Evolutionary conservation across 2,113 vertebrate genomes (phyloP), one percentile per base, ranked within the genome.

Genomic region (Rhabdornis inornatus): DNA sequence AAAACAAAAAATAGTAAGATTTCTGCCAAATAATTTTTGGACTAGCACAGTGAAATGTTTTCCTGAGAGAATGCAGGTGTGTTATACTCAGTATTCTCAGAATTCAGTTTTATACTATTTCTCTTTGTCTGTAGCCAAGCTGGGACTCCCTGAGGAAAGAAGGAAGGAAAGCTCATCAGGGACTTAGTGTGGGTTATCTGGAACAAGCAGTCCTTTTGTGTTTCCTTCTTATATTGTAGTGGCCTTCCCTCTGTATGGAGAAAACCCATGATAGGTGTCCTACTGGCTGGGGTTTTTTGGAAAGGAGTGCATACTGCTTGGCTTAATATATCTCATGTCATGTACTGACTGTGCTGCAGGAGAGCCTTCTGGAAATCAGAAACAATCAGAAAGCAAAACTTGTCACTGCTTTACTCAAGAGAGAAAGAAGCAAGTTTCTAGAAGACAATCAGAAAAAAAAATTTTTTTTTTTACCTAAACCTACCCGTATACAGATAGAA

Each of bases 241-340:
- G 25, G 23, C 7, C 33, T 70, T 55, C 22, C 11, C 8, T 60
- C 14, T 57, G 21, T 56, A 3, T 24, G 23, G 71, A 66, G 64
- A 87, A 87, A 87, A 70, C 2, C 5, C 8, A 31, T 22, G 1
- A 0, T 1, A 21, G 12, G 14, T 75, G 24, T 66, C 44, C 33
- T 64, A 7, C 13, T 82, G 55, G 7, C 24, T 69, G 18, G n/a
- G 17, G 2, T 6, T 59, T 2, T 47, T 56, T 52, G 3, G 25
- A 63, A 70, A 82, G 61, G 18, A 59, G 1, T 4, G 5, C 19
- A 22, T 31, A 11, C 4, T 83, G 1, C 45, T 72, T 61, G 17
- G 5, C 6, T 60, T 49, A 61, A 53, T 40, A 50, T 1, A 1
- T 12, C 13, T 69, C 19, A 2, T 37, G 14, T 39, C 3, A 0